Base-by-base conservation (phyloP, 2,113 vertebrate genomes). In the Orycteropus afer region DNA sequence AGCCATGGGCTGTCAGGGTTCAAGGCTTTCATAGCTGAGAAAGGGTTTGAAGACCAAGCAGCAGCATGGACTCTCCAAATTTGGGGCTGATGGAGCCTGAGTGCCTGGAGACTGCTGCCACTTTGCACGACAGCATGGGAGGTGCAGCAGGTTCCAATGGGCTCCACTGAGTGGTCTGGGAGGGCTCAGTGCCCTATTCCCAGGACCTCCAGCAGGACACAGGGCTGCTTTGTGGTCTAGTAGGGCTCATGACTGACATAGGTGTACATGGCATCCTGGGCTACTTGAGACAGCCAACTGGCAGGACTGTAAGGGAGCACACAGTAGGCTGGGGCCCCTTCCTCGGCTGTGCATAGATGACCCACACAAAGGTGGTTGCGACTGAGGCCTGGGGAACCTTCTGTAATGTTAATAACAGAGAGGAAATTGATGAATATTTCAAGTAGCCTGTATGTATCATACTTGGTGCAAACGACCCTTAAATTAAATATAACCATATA, bases 401-500 rank as follows among this genome's bases (percentile, higher is more conserved):
- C 40, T 4, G 20, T 57, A 37, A 57, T 37, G 10, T 2, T 22
- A 8, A 32, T 32, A 2, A 5, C 0, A 12, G 40, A 51, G 23
- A 29, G 37, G 57, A 55, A 34, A 27, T 2, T 6, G 27, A 40
- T 55, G 42, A 27, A 1, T 34, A 7, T 45, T n/a, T 40, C n/a
- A 40, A 8, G 37, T 23, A 9, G 22, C n/a, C 17, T 37, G 67
- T 81, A 7, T 40, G 51, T 20, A 0, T 45, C 32, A 47, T 14
- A 18, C 34, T 42, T 4, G 1, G 0, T 32, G 7, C 47, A 40
- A 34, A 25, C 76, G 32, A 1, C 40, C 45, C 78, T 40, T 10
- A 15, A 14, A 7, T 5, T 8, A 10, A 14, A 14, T 23, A 6
- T 27, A 0, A 2, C 55, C 3, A 0, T 65, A 32, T 0, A 49